Evolutionary conservation across 2,888 invertebrate species (phyloP), one percentile per base, ranked within the genome.

Genomic region (Ecliptopera silaceata): DNA sequence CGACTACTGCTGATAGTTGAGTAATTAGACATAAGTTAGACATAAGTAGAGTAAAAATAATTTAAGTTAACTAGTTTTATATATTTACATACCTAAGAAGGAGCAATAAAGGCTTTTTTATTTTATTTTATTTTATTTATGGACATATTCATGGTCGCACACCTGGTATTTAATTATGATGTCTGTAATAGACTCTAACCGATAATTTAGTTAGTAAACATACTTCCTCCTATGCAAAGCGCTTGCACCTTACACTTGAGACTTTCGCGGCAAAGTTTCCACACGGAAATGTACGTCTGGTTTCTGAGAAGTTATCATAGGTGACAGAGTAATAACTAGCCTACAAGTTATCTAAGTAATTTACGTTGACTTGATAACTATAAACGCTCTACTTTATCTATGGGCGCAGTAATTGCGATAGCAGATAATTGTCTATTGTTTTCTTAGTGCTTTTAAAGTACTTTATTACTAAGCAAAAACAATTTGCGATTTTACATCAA

Each of bases 271-370:
- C 38, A 39, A 44, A 44, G 41, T 43, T 52, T 39, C 52, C 44
- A 42, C 29, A 41, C 45, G 52, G 52, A 46, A 45, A 22, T 18
- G 26, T 36, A 44, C 31, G 20, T 38, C 44, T 39, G 32, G 45
- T 26, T 53, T 46, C 38, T 53, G 29, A 11, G 31, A 51, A 45
- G 20, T 45, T n/a, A 31, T 20, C 46, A 34, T 47, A 34, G 41
- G 3, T 1, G 26, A 29, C 41, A 42, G 36, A 45, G 22, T 15
- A 47, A 47, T 47, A 29, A 46, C 18, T 26, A 22, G 22, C 18
- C 36, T 34, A 36, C 26, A 26, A 50, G 42, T 50, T 50, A n/a
- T n/a, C n/a, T n/a, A n/a, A n/a, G n/a, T n/a, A n/a, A n/a, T n/a
- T n/a, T n/a, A n/a, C 43, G 20, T 36, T 36, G 34, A 41, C 41